phyloP scores from a whole-genome alignment of 2,797 vertebrate species.

The Pitangus sulphuratus region DNA sequence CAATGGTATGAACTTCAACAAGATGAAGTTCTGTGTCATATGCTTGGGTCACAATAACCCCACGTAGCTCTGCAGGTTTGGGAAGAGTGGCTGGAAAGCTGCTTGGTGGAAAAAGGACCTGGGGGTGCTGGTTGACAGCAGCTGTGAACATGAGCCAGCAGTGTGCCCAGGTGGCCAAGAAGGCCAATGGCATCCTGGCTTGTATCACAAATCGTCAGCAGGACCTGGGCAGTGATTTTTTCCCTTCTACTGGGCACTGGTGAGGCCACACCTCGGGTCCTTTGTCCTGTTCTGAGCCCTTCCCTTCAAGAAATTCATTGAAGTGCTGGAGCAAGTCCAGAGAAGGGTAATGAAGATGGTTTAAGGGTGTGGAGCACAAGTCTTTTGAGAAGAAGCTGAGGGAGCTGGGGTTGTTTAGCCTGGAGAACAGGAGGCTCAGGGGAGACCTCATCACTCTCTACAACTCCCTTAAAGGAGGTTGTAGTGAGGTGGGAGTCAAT shows the following conservation, averaged over 20 bases:
- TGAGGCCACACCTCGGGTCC: background rate
- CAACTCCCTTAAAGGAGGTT: background rate
- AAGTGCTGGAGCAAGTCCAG: background rate
- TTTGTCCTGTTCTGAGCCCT: background rate
- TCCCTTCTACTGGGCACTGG: rapidly evolving
- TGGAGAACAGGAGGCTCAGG: background rate
- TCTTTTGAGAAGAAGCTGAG: background rate
- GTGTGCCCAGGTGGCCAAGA: background rate
- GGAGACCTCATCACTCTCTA: background rate
- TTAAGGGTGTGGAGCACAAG: background rate
- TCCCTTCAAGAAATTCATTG: background rate
- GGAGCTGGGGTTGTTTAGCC: background rate
- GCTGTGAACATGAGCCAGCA: background rate
- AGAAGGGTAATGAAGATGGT: background rate
- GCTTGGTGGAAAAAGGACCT: background rate
- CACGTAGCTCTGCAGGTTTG: background rate
- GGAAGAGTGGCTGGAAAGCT: background rate
- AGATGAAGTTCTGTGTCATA: rapidly evolving
- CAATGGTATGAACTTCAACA: background rate
- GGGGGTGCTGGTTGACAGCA: background rate
- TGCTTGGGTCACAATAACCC: background rate
- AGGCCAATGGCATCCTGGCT: background rate
- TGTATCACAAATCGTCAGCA: background rate
- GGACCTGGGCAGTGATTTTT: no score
- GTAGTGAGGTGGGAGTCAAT: background rate